A percentile compares a stretch with the other conserved stretches of the same genome.
Conservation (phyloP, 2,113 vertebrate genomes). For the Promerops cafer region DNA sequence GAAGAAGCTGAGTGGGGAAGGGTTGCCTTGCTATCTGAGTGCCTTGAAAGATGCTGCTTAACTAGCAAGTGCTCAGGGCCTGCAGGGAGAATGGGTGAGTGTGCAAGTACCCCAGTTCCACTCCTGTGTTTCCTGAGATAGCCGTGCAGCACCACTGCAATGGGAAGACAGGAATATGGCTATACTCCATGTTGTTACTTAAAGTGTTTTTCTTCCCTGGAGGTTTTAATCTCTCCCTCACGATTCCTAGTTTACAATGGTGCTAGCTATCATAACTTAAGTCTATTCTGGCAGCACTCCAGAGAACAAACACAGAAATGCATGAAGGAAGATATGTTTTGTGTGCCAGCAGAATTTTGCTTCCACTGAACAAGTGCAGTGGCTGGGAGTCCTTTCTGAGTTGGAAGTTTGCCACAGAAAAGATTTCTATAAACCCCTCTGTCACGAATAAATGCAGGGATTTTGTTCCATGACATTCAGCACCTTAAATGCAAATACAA, state of each 20-base stretch:
- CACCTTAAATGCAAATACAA: background rate
- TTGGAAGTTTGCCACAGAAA: background rate
- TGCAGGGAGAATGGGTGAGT: background rate
- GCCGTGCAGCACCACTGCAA: background rate
- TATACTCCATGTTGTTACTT: background rate
- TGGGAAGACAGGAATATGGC: background rate
- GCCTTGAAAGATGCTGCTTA: background rate
- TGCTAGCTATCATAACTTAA: background rate
- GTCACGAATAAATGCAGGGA: background rate
- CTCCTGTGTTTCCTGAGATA: background rate
- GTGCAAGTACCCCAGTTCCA: background rate
- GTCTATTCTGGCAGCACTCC: background rate
- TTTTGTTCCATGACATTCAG: background rate
- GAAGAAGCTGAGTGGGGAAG: background rate
- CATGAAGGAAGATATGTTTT: background rate
- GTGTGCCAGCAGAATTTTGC: background rate
- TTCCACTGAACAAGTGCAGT: background rate
- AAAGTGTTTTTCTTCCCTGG: background rate
- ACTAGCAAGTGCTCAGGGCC: background rate
- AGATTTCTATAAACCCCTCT: background rate
- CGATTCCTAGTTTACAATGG: background rate
- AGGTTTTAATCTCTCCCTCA: background rate
- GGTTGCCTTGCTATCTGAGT: background rate
- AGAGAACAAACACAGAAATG: background rate
- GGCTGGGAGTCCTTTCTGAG: background rate